Conservation (phyloP, 1,140 invertebrate genomes). For the Aphaenogaster rudis region DNA sequence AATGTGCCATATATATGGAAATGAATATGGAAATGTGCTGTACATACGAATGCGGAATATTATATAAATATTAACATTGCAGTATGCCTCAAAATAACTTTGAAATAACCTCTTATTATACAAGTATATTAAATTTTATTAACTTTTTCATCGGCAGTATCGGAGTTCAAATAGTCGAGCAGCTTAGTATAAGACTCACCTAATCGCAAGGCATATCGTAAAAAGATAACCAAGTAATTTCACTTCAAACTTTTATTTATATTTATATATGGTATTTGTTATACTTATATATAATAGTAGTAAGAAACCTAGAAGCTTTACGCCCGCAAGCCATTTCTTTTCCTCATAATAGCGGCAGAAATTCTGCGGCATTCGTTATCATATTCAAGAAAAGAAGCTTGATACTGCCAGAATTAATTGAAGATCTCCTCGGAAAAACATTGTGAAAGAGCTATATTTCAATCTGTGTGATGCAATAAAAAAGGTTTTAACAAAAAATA, state of each 20-base stretch:
- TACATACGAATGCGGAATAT: background rate
- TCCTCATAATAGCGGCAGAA: background rate
- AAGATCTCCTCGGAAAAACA: background rate
- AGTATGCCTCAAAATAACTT: background rate
- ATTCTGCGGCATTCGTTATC: constrained; percentile 3
- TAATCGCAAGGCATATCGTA: background rate
- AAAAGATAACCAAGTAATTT: constrained; percentile 1
- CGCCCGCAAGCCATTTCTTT: background rate
- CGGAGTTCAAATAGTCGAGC: background rate
- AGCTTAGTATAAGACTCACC: background rate
- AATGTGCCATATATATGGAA: background rate
- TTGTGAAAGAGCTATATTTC: background rate
- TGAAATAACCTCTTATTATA: background rate
- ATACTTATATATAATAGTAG: background rate
- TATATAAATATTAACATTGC: background rate
- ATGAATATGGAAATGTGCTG: background rate
- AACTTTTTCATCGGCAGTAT: background rate
- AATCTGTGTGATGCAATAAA: background rate
- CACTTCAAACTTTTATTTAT: background rate
- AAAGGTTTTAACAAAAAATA: background rate
- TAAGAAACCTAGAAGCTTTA: constrained; percentile 14
- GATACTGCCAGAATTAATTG: constrained; percentile 32
- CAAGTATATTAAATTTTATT: background rate
- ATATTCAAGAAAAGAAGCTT: constrained; percentile 23
- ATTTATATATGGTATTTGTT: background rate